phyloP scores from a whole-genome alignment of 2,797 vertebrate species.

The Argentina silus region DNA sequence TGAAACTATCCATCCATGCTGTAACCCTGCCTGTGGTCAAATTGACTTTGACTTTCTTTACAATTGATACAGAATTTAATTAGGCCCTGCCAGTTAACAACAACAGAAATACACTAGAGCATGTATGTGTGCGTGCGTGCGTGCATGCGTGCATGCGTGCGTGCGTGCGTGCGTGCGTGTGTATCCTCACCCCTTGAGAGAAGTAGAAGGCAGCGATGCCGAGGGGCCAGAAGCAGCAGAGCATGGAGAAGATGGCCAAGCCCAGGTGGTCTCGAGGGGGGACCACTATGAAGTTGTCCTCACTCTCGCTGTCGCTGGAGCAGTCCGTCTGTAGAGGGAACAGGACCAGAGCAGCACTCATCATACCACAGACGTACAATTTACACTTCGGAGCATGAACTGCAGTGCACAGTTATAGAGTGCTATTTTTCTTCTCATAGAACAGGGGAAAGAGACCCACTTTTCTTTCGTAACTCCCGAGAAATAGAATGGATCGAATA shows the following conservation, averaged over 20 bases:
- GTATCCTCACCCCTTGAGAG: constrained; percentile 89
- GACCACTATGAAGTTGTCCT: constrained; percentile 92
- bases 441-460: no score
- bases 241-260: constrained; percentile 96
- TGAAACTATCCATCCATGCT: no score
- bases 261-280: constrained; percentile 94
- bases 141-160: background rate
- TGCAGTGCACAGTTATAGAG: no score
- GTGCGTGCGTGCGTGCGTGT: background rate
- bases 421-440: no score
- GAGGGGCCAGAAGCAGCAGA: constrained; percentile 98
- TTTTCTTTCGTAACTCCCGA: no score
- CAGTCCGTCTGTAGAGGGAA: constrained; percentile 87
- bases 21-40: no score
- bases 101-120: no score
- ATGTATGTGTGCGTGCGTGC: background rate
- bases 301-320: constrained; percentile 92
- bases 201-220: constrained; percentile 98
- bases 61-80: no score
- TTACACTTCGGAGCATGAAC: no score
- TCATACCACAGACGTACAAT: background rate
- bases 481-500: no score
- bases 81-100: no score
- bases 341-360: background rate
- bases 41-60: no score